phyloP scores from a whole-genome alignment of 1,140 invertebrate species.

The Steinernema khuongi region DNA sequence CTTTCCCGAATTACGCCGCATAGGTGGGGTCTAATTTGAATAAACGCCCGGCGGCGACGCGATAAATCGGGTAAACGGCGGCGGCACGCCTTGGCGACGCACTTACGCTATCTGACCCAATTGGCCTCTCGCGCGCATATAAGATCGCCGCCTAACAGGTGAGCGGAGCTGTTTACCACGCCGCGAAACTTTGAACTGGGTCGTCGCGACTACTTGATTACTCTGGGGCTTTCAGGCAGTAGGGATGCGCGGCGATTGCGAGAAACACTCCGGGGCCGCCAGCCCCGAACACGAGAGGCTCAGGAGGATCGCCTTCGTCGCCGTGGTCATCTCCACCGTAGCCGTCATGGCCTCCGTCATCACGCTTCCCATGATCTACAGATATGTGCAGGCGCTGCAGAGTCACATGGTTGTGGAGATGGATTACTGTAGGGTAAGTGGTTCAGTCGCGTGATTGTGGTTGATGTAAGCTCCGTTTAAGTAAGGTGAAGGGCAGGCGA shows the following conservation, averaged over 20 bases:
- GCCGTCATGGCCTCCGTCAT: slow-evolving; percentile 29
- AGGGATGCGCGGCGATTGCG: neutral
- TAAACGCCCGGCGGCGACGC: neutral
- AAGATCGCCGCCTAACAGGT: too few species aligned
- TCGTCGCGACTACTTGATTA: neutral
- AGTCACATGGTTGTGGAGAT: slow-evolving; percentile 32
- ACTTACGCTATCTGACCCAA: slow-evolving; percentile 2
- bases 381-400: slow-evolving; percentile 31
- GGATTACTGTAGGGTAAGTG: slow-evolving; percentile 30
- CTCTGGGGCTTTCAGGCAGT: neutral
- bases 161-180: neutral
- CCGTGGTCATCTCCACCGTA: slow-evolving; percentile 27
- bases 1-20: neutral
- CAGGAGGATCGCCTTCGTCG: slow-evolving; percentile 27
- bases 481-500: too few species aligned
- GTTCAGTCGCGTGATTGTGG: too few species aligned
- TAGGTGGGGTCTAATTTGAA: slow-evolving; percentile 13
- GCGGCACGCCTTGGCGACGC: neutral
- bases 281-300: slow-evolving; percentile 22
- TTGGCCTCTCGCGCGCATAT: neutral
- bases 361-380: slow-evolving; percentile 33
- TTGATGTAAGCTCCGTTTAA: neutral
- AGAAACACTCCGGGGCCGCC: neutral
- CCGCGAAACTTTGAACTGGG: neutral
- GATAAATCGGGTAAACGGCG: neutral